phyloP scores from a whole-genome alignment of 2,888 invertebrate species.

The Caenorhabditis sp. region DNA sequence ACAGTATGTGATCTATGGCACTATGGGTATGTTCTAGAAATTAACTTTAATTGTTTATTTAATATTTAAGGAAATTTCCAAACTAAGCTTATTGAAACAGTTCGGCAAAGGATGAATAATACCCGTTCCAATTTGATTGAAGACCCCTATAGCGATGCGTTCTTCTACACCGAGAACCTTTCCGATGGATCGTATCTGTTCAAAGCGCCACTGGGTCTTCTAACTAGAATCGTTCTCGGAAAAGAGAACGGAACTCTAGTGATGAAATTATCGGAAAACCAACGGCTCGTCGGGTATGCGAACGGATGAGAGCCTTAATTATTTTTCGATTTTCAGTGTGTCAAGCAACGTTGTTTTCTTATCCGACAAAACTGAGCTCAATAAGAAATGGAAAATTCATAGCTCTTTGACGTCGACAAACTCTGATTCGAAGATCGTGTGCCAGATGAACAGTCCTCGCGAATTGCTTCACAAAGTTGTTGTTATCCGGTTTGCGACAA shows the following conservation, averaged over 20 bases:
- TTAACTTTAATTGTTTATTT: not conserved
- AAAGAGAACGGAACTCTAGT: not conserved
- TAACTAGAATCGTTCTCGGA: not conserved
- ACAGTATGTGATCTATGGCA: not conserved
- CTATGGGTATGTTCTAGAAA: not conserved
- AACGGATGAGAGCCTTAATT: no score
- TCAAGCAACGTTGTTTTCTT: not conserved
- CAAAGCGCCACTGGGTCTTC: conserved; percentile 2
- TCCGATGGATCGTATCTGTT: not conserved
- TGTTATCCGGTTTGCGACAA: not conserved
- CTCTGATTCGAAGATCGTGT: not conserved
- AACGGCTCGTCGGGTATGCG: not conserved
- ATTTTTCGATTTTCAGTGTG: not conserved
- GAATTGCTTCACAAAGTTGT: not conserved
- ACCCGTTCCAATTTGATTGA: conserved; percentile 19
- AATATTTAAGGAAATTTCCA: not conserved
- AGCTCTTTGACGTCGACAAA: not conserved
- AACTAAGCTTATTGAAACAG: not conserved
- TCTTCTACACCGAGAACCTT: conserved; percentile 38
- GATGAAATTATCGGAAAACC: not conserved
- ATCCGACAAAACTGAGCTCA: no score
- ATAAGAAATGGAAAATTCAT: no score
- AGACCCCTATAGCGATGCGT: conserved; percentile 19
- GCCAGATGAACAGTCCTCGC: conserved; percentile 4
- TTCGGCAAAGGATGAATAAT: not conserved